Evolutionary conservation across 1,140 invertebrate species (phyloP), one percentile per base, ranked within the genome.

Genomic region (Condylostylus longicornis): DNA sequence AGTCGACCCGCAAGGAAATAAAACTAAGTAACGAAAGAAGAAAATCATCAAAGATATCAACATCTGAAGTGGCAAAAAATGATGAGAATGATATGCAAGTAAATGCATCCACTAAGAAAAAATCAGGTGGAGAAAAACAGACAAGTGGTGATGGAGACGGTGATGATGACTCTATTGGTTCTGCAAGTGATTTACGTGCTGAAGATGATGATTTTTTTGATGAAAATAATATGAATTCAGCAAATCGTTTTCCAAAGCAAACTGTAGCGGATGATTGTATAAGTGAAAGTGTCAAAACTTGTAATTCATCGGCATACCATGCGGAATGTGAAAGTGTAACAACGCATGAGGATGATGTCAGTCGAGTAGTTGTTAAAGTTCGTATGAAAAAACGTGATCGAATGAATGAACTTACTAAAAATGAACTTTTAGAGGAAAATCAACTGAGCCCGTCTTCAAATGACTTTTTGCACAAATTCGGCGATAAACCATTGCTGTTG

Each of bases 401-500:
- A 15, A 25, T 25, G 22, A 25, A 25, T 25, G n/a, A n/a, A n/a
- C n/a, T n/a, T n/a, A n/a, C n/a, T n/a, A n/a, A n/a, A n/a, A n/a
- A n/a, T n/a, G 22, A 25, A 12, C 41, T 35, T 18, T 33, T 41
- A 19, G 43, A 48, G 18, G 56, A 57, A 22, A 47, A 39, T 35
- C 56, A 59, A 12, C 44, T 58, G 4, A 59, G 56, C 43, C 56
- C 56, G 18, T 50, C 49, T 2, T 59, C 53, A 28, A 62, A 63
- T 41, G 70, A 73, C 50, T 48, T 68, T 29, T 37, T 68, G 27
- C 81, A 86, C 59, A 74, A 79, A 38, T 83, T 84, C 46, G 82
- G 82, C 2, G 79, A 82, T 40, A 72, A 74, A 43, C 82, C 82
- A 2, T 53, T 88, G 8, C 53, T 87, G 2, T 63, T 82, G 19